Conservation (phyloP, 2,113 vertebrate species). For the Poeciliopsis turrubarensis region DNA sequence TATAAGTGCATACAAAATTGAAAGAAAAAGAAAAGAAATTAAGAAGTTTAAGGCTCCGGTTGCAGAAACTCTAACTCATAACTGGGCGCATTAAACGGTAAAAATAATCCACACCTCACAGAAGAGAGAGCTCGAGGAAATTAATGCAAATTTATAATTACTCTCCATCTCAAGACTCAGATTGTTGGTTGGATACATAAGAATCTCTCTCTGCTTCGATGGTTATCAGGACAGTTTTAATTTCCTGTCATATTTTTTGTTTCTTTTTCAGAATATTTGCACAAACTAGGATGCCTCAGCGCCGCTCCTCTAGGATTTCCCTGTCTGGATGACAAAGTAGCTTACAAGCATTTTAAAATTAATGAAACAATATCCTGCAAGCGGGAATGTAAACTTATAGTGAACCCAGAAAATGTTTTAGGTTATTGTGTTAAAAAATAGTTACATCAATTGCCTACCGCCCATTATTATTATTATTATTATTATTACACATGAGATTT, state of each 20-base stretch:
- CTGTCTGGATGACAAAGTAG: slow-evolving; percentile 13
- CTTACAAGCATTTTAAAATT: slow-evolving; percentile 23
- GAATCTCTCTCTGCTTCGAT: slow-evolving; percentile 21
- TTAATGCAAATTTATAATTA: slow-evolving; percentile 62
- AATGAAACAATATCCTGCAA: slow-evolving; percentile 39
- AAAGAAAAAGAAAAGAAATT: not conserved
- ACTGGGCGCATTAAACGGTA: not conserved
- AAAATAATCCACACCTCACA: not conserved
- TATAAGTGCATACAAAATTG: not conserved
- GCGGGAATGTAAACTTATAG: slow-evolving; percentile 19
- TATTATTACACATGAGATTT: no score
- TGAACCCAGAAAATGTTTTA: slow-evolving; percentile 6
- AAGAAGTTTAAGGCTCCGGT: not conserved
- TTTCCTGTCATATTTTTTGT: slow-evolving; percentile 50
- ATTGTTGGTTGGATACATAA: slow-evolving; percentile 23
- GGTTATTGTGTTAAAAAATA: not conserved
- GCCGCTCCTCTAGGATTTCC: slow-evolving; percentile 4
- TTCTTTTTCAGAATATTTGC: slow-evolving; percentile 24
- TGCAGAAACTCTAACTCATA: not conserved
- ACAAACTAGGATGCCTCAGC: slow-evolving; percentile 15
- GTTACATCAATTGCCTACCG: not conserved
- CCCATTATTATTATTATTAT: not conserved
- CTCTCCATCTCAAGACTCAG: slow-evolving; percentile 29
- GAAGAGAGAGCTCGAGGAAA: slow-evolving; percentile 37
- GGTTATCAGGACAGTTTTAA: slow-evolving; percentile 58